Evolutionary conservation across 92 coral and sea anemone genomes (phyloP).

Genomic region (Epizoanthus scotinus): DNA sequence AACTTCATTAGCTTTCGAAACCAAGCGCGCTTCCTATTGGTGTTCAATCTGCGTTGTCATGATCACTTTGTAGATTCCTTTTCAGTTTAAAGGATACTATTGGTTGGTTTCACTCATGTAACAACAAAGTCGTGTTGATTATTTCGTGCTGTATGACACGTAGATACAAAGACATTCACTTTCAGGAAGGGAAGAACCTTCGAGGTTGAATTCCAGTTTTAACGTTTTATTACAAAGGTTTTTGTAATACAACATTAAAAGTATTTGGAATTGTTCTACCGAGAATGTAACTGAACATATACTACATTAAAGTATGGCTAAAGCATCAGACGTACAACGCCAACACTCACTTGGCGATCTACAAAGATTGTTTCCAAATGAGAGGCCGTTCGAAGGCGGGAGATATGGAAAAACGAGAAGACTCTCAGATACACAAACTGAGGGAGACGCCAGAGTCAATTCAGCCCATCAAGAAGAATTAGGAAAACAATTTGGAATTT

Average conservation of each 20-base stretch:
- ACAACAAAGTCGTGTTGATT: constrained; percentile 2
- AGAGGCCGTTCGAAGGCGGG: constrained; percentile 21
- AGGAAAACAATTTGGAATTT: neutral
- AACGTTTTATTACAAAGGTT: neutral
- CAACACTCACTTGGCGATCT: constrained; percentile 27
- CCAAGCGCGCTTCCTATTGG: neutral
- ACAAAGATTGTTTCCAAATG: constrained; percentile 3
- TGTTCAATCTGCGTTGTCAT: neutral
- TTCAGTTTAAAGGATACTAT: neutral
- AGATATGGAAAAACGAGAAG: neutral
- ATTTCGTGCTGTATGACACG: neutral
- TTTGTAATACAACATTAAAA: constrained; percentile 6
- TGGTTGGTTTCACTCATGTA: constrained; percentile 4
- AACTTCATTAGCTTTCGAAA: neutral
- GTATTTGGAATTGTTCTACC: neutral
- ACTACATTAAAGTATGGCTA: constrained; percentile 21
- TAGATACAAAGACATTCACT: constrained; percentile 7
- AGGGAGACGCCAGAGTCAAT: neutral
- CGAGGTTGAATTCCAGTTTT: neutral
- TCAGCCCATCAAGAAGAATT: neutral
- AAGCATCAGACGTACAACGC: neutral
- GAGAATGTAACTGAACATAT: constrained; percentile 20
- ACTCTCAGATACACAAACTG: constrained; percentile 17
- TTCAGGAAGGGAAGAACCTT: neutral
- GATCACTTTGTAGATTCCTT: neutral